Evolutionary conservation across 2,888 invertebrate genomes (phyloP).

Genomic region (Aleiodes alternator): DNA sequence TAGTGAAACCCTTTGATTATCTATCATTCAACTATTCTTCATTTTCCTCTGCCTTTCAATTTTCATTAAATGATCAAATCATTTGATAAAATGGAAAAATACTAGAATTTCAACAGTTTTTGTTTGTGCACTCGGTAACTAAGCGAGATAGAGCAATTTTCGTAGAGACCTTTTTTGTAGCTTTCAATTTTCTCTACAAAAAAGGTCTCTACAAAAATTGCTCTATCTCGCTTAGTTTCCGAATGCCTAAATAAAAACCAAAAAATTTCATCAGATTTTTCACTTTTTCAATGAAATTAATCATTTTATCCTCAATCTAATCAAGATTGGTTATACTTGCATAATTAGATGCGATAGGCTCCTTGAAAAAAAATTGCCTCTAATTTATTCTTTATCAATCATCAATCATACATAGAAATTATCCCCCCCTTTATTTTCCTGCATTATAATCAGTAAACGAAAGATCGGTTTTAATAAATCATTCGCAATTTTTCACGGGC

Average conservation of each 20-base stretch:
- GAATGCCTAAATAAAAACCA: background rate
- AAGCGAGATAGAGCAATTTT: too few relatives aligned
- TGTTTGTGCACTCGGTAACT: background rate
- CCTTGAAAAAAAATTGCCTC: background rate
- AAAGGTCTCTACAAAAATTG: too few relatives aligned
- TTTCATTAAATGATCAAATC: too few relatives aligned
- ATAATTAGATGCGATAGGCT: constrained; percentile 46
- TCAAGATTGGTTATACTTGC: constrained; percentile 66
- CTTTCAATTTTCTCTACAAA: too few relatives aligned
- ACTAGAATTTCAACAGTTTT: background rate
- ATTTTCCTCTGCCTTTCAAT: background rate
- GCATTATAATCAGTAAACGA: background rate
- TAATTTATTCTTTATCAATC: background rate
- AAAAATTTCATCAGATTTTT: background rate
- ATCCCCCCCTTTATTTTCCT: background rate
- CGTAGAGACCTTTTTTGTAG: too few relatives aligned
- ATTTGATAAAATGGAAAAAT: too few relatives aligned
- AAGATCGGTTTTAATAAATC: background rate
- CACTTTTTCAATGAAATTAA: background rate
- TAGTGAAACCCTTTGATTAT: constrained; percentile 13
- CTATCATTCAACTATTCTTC: background rate
- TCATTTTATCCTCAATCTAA: constrained; percentile 48
- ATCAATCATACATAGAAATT: constrained; percentile 1
- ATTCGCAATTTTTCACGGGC: constrained; percentile 39
- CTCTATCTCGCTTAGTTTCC: too few relatives aligned